Evolutionary conservation across 35 echinoderm and acorn worm genomes (phyloP).

Genomic region (Anneissia japonica): DNA sequence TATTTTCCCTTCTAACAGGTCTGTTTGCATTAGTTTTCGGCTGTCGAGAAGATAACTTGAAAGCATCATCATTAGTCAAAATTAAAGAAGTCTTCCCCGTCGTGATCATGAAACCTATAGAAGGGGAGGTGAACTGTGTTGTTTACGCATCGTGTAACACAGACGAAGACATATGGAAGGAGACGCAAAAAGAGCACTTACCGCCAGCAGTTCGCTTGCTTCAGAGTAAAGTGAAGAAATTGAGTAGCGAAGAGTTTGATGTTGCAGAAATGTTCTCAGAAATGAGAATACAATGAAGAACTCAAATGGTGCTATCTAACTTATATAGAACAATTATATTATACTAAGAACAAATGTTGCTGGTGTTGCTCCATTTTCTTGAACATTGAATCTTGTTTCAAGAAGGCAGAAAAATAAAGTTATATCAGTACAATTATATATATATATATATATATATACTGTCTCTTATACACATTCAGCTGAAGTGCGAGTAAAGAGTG

Average conservation of each 20-base stretch:
- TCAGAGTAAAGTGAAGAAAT: not conserved
- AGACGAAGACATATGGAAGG: not conserved
- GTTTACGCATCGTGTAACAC: conserved; percentile 23
- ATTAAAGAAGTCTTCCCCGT: conserved; percentile 45
- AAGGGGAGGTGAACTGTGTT: conserved; percentile 60
- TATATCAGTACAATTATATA: no score
- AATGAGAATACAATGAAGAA: not conserved
- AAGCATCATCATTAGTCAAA: conserved; percentile 27
- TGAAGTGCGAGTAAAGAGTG: no score
- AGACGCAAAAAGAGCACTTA: not conserved
- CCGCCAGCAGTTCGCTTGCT: not conserved
- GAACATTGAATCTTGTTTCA: no score
- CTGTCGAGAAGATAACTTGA: conserved; percentile 56
- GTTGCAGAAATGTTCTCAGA: not conserved
- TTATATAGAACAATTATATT: no score
- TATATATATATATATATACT: no score
- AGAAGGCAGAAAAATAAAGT: no score
- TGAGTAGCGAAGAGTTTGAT: not conserved
- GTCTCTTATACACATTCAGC: no score
- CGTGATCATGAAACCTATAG: conserved; percentile 11
- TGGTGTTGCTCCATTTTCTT: no score
- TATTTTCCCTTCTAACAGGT: conserved; percentile 21
- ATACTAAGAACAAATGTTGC: no score
- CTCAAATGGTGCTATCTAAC: no score
- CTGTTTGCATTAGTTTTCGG: conserved; percentile 56